phyloP scores from a whole-genome alignment of 2,113 vertebrate species.

The Epinephelus lanceolatus region DNA sequence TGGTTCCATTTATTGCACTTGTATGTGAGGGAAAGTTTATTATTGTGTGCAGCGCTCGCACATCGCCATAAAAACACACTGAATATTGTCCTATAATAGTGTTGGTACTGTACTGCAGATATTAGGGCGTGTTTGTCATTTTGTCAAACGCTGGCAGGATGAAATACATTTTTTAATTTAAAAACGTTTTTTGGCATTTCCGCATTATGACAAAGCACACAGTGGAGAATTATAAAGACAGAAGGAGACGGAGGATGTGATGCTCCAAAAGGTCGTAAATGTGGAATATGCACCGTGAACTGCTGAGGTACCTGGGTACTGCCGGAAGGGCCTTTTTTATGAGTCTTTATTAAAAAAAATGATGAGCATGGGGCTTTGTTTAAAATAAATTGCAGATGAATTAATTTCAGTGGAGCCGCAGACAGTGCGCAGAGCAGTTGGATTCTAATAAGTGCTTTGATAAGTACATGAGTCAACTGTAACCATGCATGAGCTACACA shows the following conservation, averaged over 20 bases:
- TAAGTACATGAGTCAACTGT: constrained; percentile 44
- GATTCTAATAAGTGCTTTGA: constrained; percentile 54
- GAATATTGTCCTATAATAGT: constrained; percentile 43
- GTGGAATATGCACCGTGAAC: constrained; percentile 41
- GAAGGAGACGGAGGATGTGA: constrained; percentile 32
- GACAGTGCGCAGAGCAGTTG: constrained; percentile 1
- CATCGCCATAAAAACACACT: constrained; percentile 41
- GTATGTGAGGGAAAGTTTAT: constrained; percentile 36
- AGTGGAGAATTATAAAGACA: constrained; percentile 60
- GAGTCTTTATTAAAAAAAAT: constrained; percentile 71
- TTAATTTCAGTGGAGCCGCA: constrained; percentile 31
- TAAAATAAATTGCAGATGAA: constrained; percentile 62
- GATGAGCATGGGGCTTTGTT: constrained; percentile 53
- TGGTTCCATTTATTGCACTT: constrained; percentile 46
- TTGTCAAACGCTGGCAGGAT: constrained; percentile 66
- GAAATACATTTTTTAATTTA: constrained; percentile 78
- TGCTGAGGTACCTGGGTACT: constrained; percentile 39
- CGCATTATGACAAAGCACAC: constrained; percentile 51
- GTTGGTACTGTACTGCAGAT: constrained; percentile 31
- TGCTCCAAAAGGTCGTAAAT: constrained; percentile 62
- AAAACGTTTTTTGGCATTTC: constrained; percentile 50
- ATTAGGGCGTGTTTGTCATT: constrained; percentile 66
- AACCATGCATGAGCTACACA: constrained; percentile 25
- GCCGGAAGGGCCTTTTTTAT: constrained; percentile 61
- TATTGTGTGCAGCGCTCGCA: not conserved